Base-by-base conservation (phyloP, 2,888 invertebrate species). In the Chrysodeixis includens region DNA sequence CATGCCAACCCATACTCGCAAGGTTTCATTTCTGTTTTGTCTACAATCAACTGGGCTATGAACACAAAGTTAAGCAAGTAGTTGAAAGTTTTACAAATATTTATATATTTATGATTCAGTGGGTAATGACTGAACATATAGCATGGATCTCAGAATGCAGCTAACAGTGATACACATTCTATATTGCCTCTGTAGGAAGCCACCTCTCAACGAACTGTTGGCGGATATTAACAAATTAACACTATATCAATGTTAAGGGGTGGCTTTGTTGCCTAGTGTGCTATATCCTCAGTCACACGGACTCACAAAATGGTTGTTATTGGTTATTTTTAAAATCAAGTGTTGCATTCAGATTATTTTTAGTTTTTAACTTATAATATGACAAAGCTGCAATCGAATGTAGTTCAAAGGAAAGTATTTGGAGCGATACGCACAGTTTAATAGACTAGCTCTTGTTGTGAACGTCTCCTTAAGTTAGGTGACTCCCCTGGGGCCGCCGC, bases 71-170 rank as follows among this genome's bases (percentile, higher is more conserved):
- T 88, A 87, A 88, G 82, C 79, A 83, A 86, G 81, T 90, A 92
- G 87, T 82, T 89, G 82, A 90, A 86, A 86, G 82, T 87, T 88
- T 72, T 90, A 86, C 83, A 88, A 90, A 90, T 85, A 84, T 86
- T 88, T 90, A 91, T 90, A 84, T 91, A 90, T 91, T 89, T 90
- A 90, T 90, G 86, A 89, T 91, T 92, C 92, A 90, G 93, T 92
- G 90, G 86, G 91, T 93, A 89, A 87, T 89, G 91, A 92, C 93
- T 93, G 94, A 91, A 90, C 91, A 90, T 93, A 92, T 92, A 91
- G 94, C 93, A 92, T 92, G 92, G 95, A 95, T 95, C 95, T 95
- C 95, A 95, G 92, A 93, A 93, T 92, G 94, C 94, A 94, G 93
- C 94, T 92, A 85, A 87, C 83, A 88, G 83, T 90, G 83, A 88